phyloP scores from a whole-genome alignment of 2,797 vertebrate species.

The Potorous gilbertii region DNA sequence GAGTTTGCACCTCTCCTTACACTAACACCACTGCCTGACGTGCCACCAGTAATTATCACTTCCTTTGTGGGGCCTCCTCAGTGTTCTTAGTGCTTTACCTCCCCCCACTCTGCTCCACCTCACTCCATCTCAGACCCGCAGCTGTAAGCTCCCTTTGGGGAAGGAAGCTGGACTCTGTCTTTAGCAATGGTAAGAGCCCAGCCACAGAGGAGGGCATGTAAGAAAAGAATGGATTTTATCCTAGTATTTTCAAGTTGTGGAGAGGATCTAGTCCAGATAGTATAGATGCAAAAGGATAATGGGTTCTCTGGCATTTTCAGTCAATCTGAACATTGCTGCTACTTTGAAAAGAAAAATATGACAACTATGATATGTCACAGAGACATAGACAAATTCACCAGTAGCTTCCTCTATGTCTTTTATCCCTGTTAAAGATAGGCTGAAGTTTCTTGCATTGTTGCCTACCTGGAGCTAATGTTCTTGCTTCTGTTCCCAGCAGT shows the following conservation, averaged over 20 bases:
- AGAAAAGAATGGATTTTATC: constrained; percentile 27
- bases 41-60: constrained; percentile 27
- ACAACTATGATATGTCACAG: constrained; percentile 2
- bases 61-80: background rate
- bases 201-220: constrained; percentile 34
- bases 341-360: constrained; percentile 32
- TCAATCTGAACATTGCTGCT: constrained; percentile 21
- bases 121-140: background rate
- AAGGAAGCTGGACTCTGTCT: constrained; percentile 63
- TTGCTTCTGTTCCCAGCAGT: background rate
- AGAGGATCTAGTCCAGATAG: background rate
- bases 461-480: background rate
- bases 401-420: background rate
- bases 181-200: constrained; percentile 41
- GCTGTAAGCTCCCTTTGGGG: background rate
- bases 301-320: constrained; percentile 43
- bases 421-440: background rate
- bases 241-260: background rate
- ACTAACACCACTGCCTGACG: constrained; percentile 30
- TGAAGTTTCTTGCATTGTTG: constrained; percentile 7
- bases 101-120: background rate
- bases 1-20: constrained; percentile 7
- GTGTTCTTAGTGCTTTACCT: background rate
- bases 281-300: background rate
- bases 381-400: constrained; percentile 31